Conservation (phyloP, 1,140 invertebrate species). For the Heliconius hermathena region DNA sequence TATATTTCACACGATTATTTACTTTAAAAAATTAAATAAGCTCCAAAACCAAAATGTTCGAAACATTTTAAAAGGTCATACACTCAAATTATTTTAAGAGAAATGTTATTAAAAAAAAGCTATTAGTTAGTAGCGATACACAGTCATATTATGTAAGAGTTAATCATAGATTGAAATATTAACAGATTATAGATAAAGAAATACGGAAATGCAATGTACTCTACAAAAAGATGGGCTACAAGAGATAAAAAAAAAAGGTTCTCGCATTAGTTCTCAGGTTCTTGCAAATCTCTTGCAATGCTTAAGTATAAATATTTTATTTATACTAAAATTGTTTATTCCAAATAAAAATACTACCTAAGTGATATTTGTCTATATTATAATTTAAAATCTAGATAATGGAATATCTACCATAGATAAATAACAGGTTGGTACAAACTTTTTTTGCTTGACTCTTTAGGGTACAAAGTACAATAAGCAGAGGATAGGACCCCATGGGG, state of each 20-base stretch:
- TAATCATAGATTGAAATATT: conserved; percentile 12
- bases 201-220: conserved; percentile 68
- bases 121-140: neutral
- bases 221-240: conserved; percentile 41
- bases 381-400: neutral
- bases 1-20: neutral
- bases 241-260: conserved; percentile 35
- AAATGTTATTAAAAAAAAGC: conserved; percentile 4
- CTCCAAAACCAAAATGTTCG: neutral
- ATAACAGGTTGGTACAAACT: no score
- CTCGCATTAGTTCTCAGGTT: conserved; percentile 40
- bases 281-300: neutral
- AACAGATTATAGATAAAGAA: conserved; percentile 45
- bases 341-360: no score
- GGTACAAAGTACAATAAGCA: no score
- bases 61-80: neutral
- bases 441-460: no score
- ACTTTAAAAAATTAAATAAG: neutral
- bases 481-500: no score
- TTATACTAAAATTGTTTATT: no score
- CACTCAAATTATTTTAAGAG: neutral
- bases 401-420: no score
- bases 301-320: neutral
- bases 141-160: conserved; percentile 10
- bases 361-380: neutral